Evolutionary conservation across 2,888 invertebrate genomes (phyloP).

Genomic region (Thymelicus acteon): DNA sequence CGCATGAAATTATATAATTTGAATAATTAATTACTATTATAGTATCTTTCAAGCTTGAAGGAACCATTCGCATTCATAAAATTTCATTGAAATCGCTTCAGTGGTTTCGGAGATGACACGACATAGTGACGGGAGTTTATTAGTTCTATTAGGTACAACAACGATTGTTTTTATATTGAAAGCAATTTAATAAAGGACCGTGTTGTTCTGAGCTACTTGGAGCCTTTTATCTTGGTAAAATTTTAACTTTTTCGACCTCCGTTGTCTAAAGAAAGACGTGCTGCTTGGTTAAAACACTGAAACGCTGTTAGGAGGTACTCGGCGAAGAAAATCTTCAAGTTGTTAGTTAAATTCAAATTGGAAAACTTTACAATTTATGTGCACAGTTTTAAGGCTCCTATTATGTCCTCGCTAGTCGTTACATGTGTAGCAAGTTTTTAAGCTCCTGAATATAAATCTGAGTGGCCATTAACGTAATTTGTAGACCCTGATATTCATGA

Average conservation of each 20-base stretch:
- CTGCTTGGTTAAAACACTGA: conserved; percentile 68
- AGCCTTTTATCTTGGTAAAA: neutral
- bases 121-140: too few species aligned
- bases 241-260: neutral
- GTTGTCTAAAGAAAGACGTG: conserved; percentile 34
- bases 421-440: conserved; percentile 50
- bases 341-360: conserved; percentile 82
- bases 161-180: neutral
- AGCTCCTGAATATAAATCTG: conserved; percentile 42
- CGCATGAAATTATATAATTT: too few species aligned
- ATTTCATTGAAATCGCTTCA: too few species aligned
- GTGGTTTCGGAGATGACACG: too few species aligned
- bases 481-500: conserved; percentile 20
- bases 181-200: neutral
- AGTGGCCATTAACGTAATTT: conserved; percentile 13
- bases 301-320: conserved; percentile 63
- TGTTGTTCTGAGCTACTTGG: neutral
- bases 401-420: conserved; percentile 67
- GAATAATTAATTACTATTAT: too few species aligned
- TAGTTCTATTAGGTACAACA: too few species aligned
- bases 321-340: conserved; percentile 71
- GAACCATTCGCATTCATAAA: too few species aligned
- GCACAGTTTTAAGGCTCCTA: conserved; percentile 72
- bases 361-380: conserved; percentile 80
- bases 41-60: too few species aligned